Conservation (phyloP, 2,888 invertebrate genomes). For the Odontocolon sp. region DNA sequence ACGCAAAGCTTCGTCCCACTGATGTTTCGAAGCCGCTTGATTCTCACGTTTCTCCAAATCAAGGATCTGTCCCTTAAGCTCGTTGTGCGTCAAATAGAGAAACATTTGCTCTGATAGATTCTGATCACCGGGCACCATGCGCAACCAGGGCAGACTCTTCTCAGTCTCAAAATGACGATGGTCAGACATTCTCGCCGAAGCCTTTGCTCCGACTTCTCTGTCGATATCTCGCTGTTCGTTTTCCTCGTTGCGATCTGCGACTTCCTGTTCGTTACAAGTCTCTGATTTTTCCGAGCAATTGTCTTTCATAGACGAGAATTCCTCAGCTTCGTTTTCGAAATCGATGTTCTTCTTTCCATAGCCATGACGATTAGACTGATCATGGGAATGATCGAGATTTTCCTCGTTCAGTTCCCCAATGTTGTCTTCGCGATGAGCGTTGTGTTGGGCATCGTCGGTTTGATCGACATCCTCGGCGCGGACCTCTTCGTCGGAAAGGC, state of each 20-base stretch:
- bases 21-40: slow-evolving; percentile 71
- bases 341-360: background rate
- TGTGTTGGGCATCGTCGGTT: too few relatives aligned
- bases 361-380: too few relatives aligned
- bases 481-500: too few relatives aligned
- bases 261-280: background rate
- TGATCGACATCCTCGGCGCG: background rate
- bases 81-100: slow-evolving; percentile 72
- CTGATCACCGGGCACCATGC: slow-evolving; percentile 65
- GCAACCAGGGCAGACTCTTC: slow-evolving; percentile 67
- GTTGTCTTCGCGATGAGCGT: too few relatives aligned
- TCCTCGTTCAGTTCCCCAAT: slow-evolving; percentile 3
- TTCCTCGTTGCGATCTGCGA: background rate
- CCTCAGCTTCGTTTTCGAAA: background rate
- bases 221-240: slow-evolving; percentile 50
- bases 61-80: slow-evolving; percentile 71
- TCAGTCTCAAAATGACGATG: slow-evolving; percentile 66
- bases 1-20: slow-evolving; percentile 76
- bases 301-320: slow-evolving; percentile 11
- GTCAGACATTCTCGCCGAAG: slow-evolving; percentile 50
- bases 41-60: slow-evolving; percentile 72
- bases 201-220: slow-evolving; percentile 51
- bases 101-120: slow-evolving; percentile 72
- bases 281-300: background rate
- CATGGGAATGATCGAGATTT: background rate